Percentiles rank a stretch among this genome's conserved stretches.
Evolutionary conservation across 2,113 vertebrate species (phyloP).

Genomic region (Bubo blakistoni): DNA sequence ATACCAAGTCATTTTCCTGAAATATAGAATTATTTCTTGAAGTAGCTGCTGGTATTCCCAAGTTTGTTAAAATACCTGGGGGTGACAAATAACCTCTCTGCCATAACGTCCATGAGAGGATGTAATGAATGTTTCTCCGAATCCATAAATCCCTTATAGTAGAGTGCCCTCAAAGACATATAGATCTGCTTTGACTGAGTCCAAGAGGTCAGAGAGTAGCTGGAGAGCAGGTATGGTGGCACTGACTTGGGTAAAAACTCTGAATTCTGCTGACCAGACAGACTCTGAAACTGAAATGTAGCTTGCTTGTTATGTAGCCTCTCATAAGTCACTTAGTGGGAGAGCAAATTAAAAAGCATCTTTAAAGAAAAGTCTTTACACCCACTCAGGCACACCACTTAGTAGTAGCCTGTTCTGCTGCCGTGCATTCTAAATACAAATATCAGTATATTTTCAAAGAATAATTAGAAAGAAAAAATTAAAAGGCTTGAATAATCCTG

Average conservation of each 20-base stretch:
- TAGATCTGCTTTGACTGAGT: neutral
- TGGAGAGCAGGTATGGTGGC: neutral
- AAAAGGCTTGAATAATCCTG: neutral
- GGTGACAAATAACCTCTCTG: neutral
- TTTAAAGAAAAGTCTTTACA: neutral
- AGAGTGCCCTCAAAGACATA: neutral
- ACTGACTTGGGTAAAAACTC: neutral
- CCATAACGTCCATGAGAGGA: neutral
- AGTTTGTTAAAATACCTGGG: neutral
- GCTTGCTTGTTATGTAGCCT: rapidly evolving
- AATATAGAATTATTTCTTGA: neutral
- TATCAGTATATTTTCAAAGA: neutral
- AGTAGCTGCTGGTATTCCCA: neutral
- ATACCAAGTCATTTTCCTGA: neutral
- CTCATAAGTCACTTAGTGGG: neutral
- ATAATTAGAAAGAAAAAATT: neutral
- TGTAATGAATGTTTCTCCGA: neutral
- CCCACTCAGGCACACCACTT: neutral
- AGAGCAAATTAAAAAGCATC: neutral
- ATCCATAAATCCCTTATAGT: rapidly evolving
- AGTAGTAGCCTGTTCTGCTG: neutral
- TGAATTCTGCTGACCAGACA: neutral
- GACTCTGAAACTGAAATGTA: neutral
- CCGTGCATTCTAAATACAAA: neutral
- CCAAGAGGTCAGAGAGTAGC: neutral